A percentile compares a stretch with the other conserved stretches of the same genome.
Conservation (phyloP, 2,797 vertebrate genomes). For the Cyclura pinguis region DNA sequence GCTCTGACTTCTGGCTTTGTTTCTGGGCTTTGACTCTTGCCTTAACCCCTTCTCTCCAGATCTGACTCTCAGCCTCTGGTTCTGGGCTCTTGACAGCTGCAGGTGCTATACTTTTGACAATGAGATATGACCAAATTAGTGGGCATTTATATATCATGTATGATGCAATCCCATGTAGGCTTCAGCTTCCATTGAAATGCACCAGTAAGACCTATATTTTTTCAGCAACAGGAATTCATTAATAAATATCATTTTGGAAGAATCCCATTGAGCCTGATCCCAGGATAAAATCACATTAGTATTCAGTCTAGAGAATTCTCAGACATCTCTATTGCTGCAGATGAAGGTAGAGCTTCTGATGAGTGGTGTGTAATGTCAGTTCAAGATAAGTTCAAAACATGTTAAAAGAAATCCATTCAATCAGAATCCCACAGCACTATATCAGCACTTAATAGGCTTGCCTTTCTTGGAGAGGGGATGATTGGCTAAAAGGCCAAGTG, state of each 20-base stretch:
- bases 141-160: not conserved
- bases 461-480: slow-evolving; percentile 38
- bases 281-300: slow-evolving; percentile 16
- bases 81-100: too few relatives aligned
- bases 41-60: not conserved
- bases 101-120: not conserved
- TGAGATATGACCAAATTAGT: too few relatives aligned
- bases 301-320: slow-evolving; percentile 20
- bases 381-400: slow-evolving; percentile 45
- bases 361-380: slow-evolving; percentile 34
- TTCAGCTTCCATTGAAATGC: not conserved
- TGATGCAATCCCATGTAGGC: not conserved
- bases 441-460: slow-evolving; percentile 49
- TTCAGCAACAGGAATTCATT: not conserved
- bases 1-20: not conserved
- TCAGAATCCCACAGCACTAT: slow-evolving; percentile 45
- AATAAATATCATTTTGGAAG: not conserved
- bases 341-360: slow-evolving; percentile 20
- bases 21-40: not conserved
- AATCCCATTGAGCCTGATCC: not conserved
- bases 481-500: slow-evolving; percentile 45
- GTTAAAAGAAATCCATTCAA: slow-evolving; percentile 52
- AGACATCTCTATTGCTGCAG: slow-evolving; percentile 1
- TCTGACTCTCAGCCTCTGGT: not conserved
- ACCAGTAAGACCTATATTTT: not conserved